Conservation (phyloP, 1,140 invertebrate genomes). For the Tenebrio molitor region DNA sequence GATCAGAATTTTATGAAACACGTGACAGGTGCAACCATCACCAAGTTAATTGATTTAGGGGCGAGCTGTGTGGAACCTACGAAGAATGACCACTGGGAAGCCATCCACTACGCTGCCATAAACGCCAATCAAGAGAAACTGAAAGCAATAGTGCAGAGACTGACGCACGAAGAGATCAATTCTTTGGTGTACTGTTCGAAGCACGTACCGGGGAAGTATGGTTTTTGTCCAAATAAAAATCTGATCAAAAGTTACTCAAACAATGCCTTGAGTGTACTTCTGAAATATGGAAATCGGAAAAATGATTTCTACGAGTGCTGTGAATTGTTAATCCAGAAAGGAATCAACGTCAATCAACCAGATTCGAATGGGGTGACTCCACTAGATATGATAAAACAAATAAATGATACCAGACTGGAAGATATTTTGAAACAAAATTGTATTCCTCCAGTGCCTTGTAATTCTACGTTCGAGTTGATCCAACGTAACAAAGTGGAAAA, state of each 20-base stretch:
- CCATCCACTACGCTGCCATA: constrained; percentile 5
- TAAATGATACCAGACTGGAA: background rate
- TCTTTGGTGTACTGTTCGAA: constrained; percentile 22
- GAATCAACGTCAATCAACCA: background rate
- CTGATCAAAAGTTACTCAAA: constrained; percentile 25
- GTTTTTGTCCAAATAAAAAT: background rate
- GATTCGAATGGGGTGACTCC: constrained; percentile 25
- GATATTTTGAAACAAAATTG: background rate
- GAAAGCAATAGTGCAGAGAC: background rate
- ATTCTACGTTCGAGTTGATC: too few species aligned
- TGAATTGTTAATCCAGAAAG: background rate
- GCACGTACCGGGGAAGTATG: background rate
- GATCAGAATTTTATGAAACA: too few species aligned
- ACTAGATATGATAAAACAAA: constrained; percentile 1
- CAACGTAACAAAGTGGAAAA: background rate
- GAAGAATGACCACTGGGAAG: constrained; percentile 15
- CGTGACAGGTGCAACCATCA: constrained; percentile 7
- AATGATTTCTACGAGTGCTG: constrained; percentile 8
- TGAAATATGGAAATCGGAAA: constrained; percentile 21
- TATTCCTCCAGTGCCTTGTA: too few species aligned
- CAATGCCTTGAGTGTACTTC: constrained; percentile 14
- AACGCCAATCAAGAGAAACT: background rate
- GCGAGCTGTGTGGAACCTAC: background rate
- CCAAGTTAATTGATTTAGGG: constrained; percentile 17
- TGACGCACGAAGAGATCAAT: background rate